A percentile compares a stretch with the other conserved stretches of the same genome.
Evolutionary conservation across 2,888 invertebrate genomes (phyloP).

Genomic region (Tetanocera ferruginea): DNA sequence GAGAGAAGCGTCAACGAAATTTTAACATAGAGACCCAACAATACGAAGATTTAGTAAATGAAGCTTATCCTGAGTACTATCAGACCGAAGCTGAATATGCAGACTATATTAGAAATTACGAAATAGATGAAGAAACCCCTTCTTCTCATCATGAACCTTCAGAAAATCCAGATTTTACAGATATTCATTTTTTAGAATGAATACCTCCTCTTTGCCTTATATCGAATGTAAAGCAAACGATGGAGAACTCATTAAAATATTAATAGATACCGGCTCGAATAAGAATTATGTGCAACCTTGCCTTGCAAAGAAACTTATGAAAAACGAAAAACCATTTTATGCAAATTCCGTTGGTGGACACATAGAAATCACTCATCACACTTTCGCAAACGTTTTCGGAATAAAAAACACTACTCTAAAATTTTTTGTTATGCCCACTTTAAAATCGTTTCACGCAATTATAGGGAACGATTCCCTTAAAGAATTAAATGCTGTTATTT

Average conservation of each 20-base stretch:
- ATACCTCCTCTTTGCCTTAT: slow-evolving; percentile 1
- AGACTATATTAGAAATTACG: neutral
- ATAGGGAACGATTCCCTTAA: neutral
- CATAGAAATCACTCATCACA: too few relatives aligned
- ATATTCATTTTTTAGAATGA: too few relatives aligned
- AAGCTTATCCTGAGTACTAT: too few relatives aligned
- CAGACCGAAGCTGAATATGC: neutral
- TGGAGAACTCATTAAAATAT: neutral
- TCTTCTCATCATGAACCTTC: too few relatives aligned
- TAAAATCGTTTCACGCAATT: neutral
- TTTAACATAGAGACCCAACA: too few relatives aligned
- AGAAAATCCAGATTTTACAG: neutral
- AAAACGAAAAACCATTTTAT: too few relatives aligned
- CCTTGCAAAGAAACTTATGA: too few relatives aligned
- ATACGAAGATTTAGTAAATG: too few relatives aligned
- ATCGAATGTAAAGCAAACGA: neutral
- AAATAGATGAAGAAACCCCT: too few relatives aligned
- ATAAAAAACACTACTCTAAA: neutral
- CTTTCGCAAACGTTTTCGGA: slow-evolving; percentile 13
- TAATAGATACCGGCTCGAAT: slow-evolving; percentile 6
- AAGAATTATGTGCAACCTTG: too few relatives aligned
- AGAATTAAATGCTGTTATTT: neutral
- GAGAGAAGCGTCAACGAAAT: too few relatives aligned
- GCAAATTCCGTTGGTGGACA: too few relatives aligned
- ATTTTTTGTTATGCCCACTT: neutral